phyloP scores from a whole-genome alignment of 2,888 invertebrate species.

The Drosophila nr. perissopoda region DNA sequence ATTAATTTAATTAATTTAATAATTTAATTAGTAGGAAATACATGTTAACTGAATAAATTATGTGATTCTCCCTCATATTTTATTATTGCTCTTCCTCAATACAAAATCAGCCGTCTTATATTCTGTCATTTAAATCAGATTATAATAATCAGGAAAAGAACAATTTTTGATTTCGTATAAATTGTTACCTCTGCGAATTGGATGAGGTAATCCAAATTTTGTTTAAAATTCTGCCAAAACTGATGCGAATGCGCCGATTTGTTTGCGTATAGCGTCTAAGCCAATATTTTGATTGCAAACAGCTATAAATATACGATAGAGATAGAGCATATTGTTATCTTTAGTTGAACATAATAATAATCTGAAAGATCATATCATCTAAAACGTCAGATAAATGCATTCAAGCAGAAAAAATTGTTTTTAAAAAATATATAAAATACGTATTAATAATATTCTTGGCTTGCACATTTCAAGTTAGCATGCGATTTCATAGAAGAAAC shows the following conservation, averaged over 20 bases:
- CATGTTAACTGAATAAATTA: background rate
- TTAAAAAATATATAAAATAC: background rate
- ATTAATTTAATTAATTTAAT: background rate
- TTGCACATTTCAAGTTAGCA: background rate
- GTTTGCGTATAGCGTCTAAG: constrained; percentile 10
- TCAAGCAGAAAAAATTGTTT: background rate
- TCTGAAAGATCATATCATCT: background rate
- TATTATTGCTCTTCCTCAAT: accelerated
- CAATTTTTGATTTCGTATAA: background rate
- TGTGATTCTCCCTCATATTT: background rate
- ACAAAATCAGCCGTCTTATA: background rate
- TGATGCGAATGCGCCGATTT: constrained; percentile 14
- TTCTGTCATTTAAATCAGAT: background rate
- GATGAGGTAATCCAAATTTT: constrained; percentile 4
- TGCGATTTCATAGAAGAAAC: background rate
- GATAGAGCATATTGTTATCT: background rate
- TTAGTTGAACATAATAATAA: background rate
- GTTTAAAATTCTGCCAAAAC: constrained; percentile 3
- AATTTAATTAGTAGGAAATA: background rate
- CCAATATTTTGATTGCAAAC: constrained; percentile 12
- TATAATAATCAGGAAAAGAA: background rate
- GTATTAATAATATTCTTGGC: too few relatives aligned
- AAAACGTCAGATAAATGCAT: constrained; percentile 2
- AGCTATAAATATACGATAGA: constrained; percentile 10
- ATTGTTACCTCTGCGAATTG: constrained; percentile 8